These are phyloP conservation scores for Drosophila repleta DNA, from an alignment of 1,140 invertebrate species.

Conservation along the genomic window DNA sequence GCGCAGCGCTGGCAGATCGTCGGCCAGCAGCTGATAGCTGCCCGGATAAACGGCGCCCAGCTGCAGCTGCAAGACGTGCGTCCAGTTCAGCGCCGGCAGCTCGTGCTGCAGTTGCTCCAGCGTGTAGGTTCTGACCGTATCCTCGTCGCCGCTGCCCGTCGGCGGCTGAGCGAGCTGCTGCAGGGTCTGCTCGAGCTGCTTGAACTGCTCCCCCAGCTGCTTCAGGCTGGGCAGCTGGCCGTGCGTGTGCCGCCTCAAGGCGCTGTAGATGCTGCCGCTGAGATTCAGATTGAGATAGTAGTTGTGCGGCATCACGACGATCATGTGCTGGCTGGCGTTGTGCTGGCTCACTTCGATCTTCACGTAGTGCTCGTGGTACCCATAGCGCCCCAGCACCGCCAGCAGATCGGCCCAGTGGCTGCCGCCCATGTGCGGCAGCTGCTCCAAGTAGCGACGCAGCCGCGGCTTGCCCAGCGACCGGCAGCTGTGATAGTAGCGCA, in stretches of 20 bases:
- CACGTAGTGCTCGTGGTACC: conserved; percentile 58
- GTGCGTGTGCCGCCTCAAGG: conserved; percentile 16
- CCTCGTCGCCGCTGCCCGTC: conserved; percentile 24
- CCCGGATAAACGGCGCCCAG: conserved; percentile 24
- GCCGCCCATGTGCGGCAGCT: conserved; percentile 13
- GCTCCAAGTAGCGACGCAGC: conserved; percentile 50
- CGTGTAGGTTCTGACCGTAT: conserved; percentile 10
- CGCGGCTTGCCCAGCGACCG: conserved; percentile 13
- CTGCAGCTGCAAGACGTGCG: conserved; percentile 29
- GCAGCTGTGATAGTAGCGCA: conserved; percentile 58
- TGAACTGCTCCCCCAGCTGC: conserved; percentile 9
- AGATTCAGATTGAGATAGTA: conserved; percentile 51
- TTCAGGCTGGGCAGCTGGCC: conserved; percentile 9
- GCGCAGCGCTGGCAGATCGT: conserved; percentile 43
- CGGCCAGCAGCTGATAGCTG: conserved; percentile 50
- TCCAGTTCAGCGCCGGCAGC: conserved; percentile 53
- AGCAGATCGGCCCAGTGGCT: conserved; percentile 54
- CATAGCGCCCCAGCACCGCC: conserved; percentile 56
- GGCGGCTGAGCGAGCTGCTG: not conserved
- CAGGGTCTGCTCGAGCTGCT: not conserved
- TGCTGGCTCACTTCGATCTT: conserved; percentile 54
- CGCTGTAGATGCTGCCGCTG: conserved; percentile 40
- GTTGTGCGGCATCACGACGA: conserved; percentile 59
- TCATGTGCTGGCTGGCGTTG: conserved; percentile 56
- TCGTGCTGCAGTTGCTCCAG: conserved; percentile 40